Evolutionary conservation across 2,888 invertebrate genomes (phyloP).

Genomic region (Monopis laevigella): DNA sequence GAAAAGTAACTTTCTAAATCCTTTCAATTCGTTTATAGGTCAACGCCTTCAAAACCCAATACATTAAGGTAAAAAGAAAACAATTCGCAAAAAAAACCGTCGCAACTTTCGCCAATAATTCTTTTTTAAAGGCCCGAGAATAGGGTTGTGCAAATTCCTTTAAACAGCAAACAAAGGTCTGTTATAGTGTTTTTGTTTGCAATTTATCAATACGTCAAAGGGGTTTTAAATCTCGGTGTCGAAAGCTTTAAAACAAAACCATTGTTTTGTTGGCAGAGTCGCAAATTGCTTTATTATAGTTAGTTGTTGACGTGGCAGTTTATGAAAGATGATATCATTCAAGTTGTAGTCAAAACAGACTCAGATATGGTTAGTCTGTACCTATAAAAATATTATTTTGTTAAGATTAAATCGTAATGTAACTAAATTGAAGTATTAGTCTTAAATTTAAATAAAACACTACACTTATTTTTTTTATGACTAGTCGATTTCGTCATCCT

Average conservation of each 20-base stretch:
- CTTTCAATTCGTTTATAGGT: conserved; percentile 31
- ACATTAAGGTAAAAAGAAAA: conserved; percentile 35
- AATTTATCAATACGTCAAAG: conserved; percentile 49
- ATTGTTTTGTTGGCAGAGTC: conserved; percentile 60
- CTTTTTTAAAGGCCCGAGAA: conserved; percentile 41
- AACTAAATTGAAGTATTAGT: too few species aligned
- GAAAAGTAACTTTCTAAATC: conserved; percentile 33
- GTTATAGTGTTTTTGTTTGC: conserved; percentile 48
- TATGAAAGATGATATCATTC: conserved; percentile 54
- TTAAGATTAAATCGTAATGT: too few species aligned
- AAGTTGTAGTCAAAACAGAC: conserved; percentile 62
- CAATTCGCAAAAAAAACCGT: conserved; percentile 1
- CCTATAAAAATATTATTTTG: too few species aligned
- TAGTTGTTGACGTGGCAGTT: conserved; percentile 38
- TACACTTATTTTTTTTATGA: too few species aligned
- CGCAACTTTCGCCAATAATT: conserved; percentile 39
- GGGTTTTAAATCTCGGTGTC: conserved; percentile 64
- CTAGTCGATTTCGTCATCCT: too few species aligned
- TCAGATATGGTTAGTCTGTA: too few species aligned
- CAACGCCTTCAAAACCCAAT: conserved; percentile 27
- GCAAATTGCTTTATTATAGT: conserved; percentile 65
- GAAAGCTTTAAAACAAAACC: conserved; percentile 63
- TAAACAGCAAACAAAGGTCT: conserved; percentile 30
- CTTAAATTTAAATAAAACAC: too few species aligned
- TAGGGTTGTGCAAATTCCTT: conserved; percentile 56